Evolutionary conservation across 2,888 invertebrate species (phyloP).

Genomic region (Scotopteryx bipunctaria): DNA sequence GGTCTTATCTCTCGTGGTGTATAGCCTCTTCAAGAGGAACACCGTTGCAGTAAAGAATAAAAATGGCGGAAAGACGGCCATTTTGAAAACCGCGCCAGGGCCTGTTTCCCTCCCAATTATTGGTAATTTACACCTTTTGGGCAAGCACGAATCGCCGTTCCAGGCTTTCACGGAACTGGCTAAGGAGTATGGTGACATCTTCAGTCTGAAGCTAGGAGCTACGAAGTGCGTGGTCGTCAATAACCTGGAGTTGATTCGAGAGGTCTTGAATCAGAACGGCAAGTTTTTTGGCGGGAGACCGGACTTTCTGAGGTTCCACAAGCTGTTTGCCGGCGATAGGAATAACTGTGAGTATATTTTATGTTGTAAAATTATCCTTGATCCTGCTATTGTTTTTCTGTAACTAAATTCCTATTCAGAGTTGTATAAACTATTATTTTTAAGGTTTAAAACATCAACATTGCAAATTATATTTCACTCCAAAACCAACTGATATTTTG

Average conservation of each 20-base stretch:
- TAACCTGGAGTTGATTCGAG: conserved; percentile 87
- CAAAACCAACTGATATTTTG: too few relatives aligned
- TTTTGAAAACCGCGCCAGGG: conserved; percentile 84
- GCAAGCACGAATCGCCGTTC: conserved; percentile 86
- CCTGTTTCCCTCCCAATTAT: conserved; percentile 86
- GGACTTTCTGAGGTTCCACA: conserved; percentile 90
- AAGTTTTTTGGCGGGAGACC: conserved; percentile 93
- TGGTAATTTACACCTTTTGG: conserved; percentile 87
- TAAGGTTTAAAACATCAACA: too few relatives aligned
- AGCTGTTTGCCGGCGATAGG: conserved; percentile 92
- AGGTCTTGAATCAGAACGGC: conserved; percentile 91
- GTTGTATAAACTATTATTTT: too few relatives aligned
- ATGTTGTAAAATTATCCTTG: conserved; percentile 13
- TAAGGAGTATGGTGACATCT: conserved; percentile 88
- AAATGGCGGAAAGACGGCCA: conserved; percentile 49
- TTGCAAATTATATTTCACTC: too few relatives aligned
- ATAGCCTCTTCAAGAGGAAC: conserved; percentile 58
- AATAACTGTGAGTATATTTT: conserved; percentile 90
- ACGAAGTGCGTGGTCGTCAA: conserved; percentile 89
- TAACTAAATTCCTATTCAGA: too few relatives aligned
- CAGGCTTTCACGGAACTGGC: conserved; percentile 88
- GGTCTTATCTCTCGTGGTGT: conserved; percentile 54
- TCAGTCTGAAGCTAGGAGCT: conserved; percentile 86
- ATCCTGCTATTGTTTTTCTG: too few relatives aligned
- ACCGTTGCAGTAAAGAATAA: conserved; percentile 52